These are phyloP conservation scores for Takifugu ocellatus DNA, from an alignment of 2,797 vertebrate genomes.

Conservation along the genomic window DNA sequence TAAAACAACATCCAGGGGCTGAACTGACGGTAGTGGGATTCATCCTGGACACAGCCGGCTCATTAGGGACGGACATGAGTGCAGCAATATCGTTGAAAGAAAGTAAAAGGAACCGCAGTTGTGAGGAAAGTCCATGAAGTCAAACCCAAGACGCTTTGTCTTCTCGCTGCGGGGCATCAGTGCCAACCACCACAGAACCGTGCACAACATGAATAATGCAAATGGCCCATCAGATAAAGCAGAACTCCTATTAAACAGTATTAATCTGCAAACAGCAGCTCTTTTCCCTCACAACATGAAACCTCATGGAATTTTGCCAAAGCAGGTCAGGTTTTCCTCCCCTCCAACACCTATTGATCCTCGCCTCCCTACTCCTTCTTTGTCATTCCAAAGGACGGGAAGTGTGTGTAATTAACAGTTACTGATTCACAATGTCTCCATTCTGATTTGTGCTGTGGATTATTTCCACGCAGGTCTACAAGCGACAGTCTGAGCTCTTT, in stretches of 20 bases:
- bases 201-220: constrained; percentile 74
- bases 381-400: not conserved
- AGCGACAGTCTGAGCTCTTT: no score
- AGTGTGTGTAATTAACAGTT: no score
- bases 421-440: no score
- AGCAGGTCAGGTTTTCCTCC: constrained; percentile 8
- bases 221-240: constrained; percentile 71
- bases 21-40: not conserved
- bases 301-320: no score
- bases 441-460: no score
- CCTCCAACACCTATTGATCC: not conserved
- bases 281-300: constrained; percentile 40
- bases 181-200: not conserved
- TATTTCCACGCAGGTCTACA: no score
- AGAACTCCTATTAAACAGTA: constrained; percentile 64
- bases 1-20: no score
- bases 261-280: constrained; percentile 74
- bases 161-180: not conserved
- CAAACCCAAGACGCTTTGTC: not conserved
- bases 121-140: not conserved
- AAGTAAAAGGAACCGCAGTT: not conserved
- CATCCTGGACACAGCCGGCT: not conserved
- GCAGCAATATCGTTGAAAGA: not conserved
- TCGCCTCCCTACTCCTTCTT: not conserved
- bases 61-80: not conserved